phyloP scores from a whole-genome alignment of 2,113 vertebrate genomes.

The Tychaedon coryphoeus region DNA sequence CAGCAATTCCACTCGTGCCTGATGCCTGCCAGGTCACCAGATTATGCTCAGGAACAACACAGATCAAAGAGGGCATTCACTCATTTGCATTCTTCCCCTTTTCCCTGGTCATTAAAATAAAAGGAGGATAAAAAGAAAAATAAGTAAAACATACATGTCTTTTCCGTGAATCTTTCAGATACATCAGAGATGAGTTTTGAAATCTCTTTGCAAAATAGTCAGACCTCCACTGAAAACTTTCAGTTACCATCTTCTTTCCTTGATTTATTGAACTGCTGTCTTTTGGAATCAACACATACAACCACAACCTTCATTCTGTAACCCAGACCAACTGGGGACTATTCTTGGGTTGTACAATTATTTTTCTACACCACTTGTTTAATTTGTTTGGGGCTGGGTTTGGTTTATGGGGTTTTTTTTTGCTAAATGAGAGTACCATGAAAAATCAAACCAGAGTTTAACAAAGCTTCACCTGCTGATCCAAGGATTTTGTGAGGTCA shows the following conservation, averaged over 20 bases:
- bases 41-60: neutral
- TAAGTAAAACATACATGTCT: accelerated
- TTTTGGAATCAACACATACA: neutral
- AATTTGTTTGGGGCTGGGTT: neutral
- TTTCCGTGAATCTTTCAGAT: neutral
- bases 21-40: slow-evolving; percentile 35
- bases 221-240: neutral
- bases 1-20: neutral
- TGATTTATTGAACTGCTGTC: neutral
- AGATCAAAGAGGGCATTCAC: slow-evolving; percentile 41
- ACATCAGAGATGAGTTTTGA: neutral
- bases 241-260: neutral
- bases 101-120: neutral
- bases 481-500: neutral
- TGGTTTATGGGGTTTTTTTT: neutral
- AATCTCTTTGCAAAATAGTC: neutral
- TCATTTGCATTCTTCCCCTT: slow-evolving; percentile 45
- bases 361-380: neutral
- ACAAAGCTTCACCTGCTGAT: neutral
- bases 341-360: neutral
- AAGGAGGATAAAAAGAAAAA: neutral
- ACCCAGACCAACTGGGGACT: neutral
- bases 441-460: neutral
- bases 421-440: neutral
- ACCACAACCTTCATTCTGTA: neutral